Base-by-base conservation (phyloP, 2,888 invertebrate genomes). In the Nomada fucata region DNA sequence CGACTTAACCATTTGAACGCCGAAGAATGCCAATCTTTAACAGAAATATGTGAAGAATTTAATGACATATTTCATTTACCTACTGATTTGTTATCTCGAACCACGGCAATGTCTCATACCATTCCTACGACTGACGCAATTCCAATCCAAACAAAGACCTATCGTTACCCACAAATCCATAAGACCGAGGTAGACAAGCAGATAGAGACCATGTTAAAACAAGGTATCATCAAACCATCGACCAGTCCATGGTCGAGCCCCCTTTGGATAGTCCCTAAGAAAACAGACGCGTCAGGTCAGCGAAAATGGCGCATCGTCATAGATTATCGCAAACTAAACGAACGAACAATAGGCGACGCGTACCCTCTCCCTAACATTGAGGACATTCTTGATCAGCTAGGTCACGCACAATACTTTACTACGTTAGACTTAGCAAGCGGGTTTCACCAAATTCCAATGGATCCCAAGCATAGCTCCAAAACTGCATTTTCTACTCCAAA, bases 161-260 rank as follows among this genome's bases (percentile, higher is more conserved):
- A 60, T 18, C 60, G 36, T 3, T 60, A 60, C 10, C 60, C 60
- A 18, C n/a, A 60, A 18, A 60, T 60, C 7, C 60, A 60, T 60
- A 60, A 60, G 7, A 36, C 23, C 15, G 36, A 60, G 15, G 60
- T 60, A 36, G 36, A 60, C 4, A 60, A 60, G 18, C 60, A 60
- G 18, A 60, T 60, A 5, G 60, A 60, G 11, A 60, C 29, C 18
- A 60, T 60, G 36, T n/a, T 60, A 36, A n/a, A 15, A 9, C 18
- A 60, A 18, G 36, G 59, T 15, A 59, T 59, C 3, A 59, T 59
- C n/a, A 53, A 53, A 53, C 53, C 53, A 53, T 53, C 53, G n/a
- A n/a, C 7, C 9, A 53, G 53, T n/a, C 20, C 53, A 53, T 53
- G 53, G 53, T 53, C 15, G 15, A 53, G 53, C 53, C 53, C 53